phyloP scores from a whole-genome alignment of 2,888 invertebrate genomes.

The Caenorhabditis plicata region DNA sequence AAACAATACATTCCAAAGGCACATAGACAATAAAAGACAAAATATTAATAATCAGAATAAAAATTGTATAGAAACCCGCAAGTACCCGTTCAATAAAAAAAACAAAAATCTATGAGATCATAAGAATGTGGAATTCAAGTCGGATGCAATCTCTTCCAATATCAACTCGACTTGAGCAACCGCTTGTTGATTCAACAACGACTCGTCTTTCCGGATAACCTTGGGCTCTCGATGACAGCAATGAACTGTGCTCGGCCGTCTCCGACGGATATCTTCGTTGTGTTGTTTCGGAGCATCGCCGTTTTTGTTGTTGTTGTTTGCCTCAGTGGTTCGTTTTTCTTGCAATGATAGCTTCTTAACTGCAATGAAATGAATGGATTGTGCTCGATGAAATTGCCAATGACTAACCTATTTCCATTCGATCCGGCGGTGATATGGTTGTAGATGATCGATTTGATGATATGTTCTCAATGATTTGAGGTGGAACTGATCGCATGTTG shows the following conservation, averaged over 20 bases:
- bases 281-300: too few species aligned
- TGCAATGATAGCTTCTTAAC: constrained; percentile 43
- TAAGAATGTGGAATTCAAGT: constrained; percentile 46
- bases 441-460: constrained; percentile 15
- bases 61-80: too few species aligned
- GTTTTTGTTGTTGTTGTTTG: constrained; percentile 25
- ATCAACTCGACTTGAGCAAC: constrained; percentile 45
- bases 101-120: constrained; percentile 15
- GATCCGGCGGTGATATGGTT: too few species aligned
- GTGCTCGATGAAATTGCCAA: constrained; percentile 10
- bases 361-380: constrained; percentile 4
- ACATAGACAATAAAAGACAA: too few species aligned
- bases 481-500: constrained; percentile 38
- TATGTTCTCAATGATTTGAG: constrained; percentile 38
- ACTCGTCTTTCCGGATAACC: too few species aligned
- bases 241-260: constrained; percentile 40
- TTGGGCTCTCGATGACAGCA: too few species aligned
- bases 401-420: constrained; percentile 3
- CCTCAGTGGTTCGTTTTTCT: constrained; percentile 23
- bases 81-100: neutral
- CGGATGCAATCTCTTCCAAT: constrained; percentile 50
- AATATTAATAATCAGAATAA: too few species aligned
- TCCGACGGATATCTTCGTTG: constrained; percentile 34
- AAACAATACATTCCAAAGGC: too few species aligned
- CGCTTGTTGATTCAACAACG: too few species aligned